Conservation (phyloP, 2,113 vertebrate genomes). For the Cyphomyrus discorhynchus region DNA sequence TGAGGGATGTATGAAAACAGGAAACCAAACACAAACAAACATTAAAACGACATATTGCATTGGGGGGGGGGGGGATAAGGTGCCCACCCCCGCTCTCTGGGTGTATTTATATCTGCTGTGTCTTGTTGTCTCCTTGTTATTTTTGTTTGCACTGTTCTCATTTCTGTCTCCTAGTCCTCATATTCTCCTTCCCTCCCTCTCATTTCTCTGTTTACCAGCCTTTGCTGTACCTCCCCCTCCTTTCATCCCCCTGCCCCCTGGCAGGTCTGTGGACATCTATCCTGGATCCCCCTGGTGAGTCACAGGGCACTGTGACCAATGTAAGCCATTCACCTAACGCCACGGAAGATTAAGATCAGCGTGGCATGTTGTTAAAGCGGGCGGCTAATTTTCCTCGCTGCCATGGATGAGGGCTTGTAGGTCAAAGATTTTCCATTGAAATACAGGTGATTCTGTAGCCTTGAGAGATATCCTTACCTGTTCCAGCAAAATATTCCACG, state of each 20-base stretch:
- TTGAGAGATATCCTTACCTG: not conserved
- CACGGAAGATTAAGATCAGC: not conserved
- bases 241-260: not conserved
- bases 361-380: not conserved
- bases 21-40: not conserved
- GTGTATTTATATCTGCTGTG: not conserved
- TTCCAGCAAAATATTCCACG: not conserved
- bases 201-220: not conserved
- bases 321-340: not conserved
- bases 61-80: not conserved
- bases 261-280: not conserved
- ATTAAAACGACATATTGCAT: not conserved
- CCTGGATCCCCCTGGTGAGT: not conserved
- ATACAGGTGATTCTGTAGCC: not conserved
- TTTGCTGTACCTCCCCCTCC: not conserved
- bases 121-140: not conserved
- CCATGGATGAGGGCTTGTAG: not conserved
- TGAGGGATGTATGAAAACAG: not conserved
- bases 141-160: not conserved
- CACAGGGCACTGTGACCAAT: not conserved
- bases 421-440: not conserved
- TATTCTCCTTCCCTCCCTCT: not conserved
- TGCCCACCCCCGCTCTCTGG: not conserved
- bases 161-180: not conserved
- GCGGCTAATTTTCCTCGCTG: not conserved